Percentiles rank a stretch among this genome's conserved stretches.
Evolutionary conservation across 2,113 vertebrate species (phyloP).

Genomic region (Ptyas mucosa): DNA sequence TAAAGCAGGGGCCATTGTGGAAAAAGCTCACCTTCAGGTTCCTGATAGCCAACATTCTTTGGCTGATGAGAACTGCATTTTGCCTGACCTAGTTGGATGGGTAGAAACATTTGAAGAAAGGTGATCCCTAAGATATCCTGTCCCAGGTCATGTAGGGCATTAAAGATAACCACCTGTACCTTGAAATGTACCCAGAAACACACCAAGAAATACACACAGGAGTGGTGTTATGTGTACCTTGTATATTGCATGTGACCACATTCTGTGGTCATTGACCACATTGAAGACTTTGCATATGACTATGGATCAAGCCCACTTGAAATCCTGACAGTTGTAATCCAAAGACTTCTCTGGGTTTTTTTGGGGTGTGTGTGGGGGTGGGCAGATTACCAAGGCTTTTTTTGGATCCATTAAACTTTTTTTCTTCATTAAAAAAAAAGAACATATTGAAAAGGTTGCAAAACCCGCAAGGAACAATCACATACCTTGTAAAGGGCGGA

Average conservation of each 20-base stretch:
- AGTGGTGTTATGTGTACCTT: neutral
- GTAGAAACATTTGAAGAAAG: neutral
- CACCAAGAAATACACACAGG: neutral
- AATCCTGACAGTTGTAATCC: neutral
- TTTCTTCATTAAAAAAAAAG: slow-evolving; percentile 22
- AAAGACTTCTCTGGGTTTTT: neutral
- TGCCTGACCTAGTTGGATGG: neutral
- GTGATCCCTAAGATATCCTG: neutral
- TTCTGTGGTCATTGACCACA: too few species aligned
- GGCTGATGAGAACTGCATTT: neutral
- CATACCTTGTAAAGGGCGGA: slow-evolving; percentile 29
- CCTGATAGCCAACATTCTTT: neutral
- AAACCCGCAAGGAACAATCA: slow-evolving; percentile 6
- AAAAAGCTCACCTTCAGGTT: neutral
- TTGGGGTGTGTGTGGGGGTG: too few species aligned
- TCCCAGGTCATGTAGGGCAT: neutral
- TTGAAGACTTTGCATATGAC: neutral
- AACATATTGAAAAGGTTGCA: slow-evolving; percentile 35
- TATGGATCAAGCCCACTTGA: neutral
- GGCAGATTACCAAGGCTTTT: neutral
- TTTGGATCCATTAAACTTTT: neutral
- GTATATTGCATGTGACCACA: neutral
- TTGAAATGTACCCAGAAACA: neutral
- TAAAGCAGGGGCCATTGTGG: neutral
- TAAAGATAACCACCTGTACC: neutral